Percentiles rank a stretch among this genome's conserved stretches.
These are phyloP conservation scores for Sitobion miscanthi DNA, from an alignment of 1,140 invertebrate genomes.

Conservation along the genomic window DNA sequence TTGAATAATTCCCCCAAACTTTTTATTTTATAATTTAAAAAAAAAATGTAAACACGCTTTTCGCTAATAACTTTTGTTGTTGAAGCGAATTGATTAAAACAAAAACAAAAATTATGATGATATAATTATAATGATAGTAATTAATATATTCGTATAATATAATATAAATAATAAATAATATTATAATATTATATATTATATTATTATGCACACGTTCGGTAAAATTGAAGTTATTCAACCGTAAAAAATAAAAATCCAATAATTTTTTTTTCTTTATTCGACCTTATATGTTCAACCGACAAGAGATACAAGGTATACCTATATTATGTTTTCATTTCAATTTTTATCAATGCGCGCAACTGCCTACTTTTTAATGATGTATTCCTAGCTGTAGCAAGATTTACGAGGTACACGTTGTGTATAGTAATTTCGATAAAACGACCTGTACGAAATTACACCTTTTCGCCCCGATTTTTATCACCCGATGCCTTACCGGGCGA, in stretches of 20 bases:
- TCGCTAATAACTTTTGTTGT: no score
- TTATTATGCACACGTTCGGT: background rate
- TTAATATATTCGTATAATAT: background rate
- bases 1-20: background rate
- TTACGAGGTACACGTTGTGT: background rate
- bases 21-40: background rate
- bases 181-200: background rate
- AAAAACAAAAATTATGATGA: no score
- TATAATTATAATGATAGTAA: background rate
- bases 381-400: conserved; percentile 14
- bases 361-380: conserved; percentile 31
- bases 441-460: conserved; percentile 23
- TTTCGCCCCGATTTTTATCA: conserved; percentile 29
- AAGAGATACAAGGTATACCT: background rate
- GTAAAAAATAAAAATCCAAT: background rate
- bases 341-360: conserved; percentile 1
- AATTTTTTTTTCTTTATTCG: background rate
- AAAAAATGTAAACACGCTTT: no score
- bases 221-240: background rate
- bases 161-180: background rate
- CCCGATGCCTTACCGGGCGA: background rate
- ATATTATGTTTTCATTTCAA: background rate
- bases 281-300: background rate
- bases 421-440: conserved; percentile 33
- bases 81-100: no score